Evolutionary conservation across 1,140 invertebrate species (phyloP), one percentile per base, ranked within the genome.

Genomic region (Drosophila prosaltans): DNA sequence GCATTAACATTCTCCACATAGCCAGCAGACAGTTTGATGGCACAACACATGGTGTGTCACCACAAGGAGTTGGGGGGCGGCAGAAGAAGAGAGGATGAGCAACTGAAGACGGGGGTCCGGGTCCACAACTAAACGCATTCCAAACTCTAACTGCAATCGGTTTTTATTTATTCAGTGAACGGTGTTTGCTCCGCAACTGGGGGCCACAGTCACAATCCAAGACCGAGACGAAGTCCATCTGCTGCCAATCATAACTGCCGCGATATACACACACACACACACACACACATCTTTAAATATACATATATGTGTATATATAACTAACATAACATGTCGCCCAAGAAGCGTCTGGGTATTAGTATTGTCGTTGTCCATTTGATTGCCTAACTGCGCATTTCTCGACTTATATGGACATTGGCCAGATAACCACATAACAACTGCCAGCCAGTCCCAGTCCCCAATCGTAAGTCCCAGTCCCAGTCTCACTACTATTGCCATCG

Each of bases 391-490:
- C 82, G 81, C 82, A 84, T 84, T 84, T 84, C 74, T 88, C 83
- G 75, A 76, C 82, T 79, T 88, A 80, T 88, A 86, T 79, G 82
- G 82, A 67, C 74, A 71, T 61, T 82, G 64, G 83, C 80, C 80
- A 86, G 83, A 88, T 88, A 86, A 83, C 82, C 82, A 79, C 83
- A 81, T 86, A 86, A 86, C 82, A 86, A 86, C 83, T 82, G 83
- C 69, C 66, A 82, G 78, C 69, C 65, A 76, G 65, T 71, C 21
- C 28, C 45, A 67, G 65, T 67, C 21, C 8, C 55, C 43, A 51
- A 24, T 51, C 7, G 32, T 36, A 16, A 72, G 59, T 67, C 57
- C 54, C 63, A 78, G 65, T 69, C 69, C 65, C 36, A 30, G 43
- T 58, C 40, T 55, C 36, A 64, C 9, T 51, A 3, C 28, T 36